Evolutionary conservation across 2,113 vertebrate genomes (phyloP), one percentile per base, ranked within the genome.

Genomic region (Prunella himalayana): DNA sequence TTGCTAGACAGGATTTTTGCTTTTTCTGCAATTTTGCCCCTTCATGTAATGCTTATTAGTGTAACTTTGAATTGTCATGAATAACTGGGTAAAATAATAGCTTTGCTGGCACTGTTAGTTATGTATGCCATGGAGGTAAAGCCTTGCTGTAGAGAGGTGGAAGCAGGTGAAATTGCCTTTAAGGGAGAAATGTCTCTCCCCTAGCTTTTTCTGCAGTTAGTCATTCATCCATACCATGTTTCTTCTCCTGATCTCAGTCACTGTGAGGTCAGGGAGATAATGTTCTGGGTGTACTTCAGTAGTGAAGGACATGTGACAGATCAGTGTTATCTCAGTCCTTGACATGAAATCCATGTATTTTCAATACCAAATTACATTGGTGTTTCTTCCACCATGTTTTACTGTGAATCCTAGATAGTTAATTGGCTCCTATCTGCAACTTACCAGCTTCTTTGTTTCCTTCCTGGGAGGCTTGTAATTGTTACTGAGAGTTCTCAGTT

Each of bases 181-280:
- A 12, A 64, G 33, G 11, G 21, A 27, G 41, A 69, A 45, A 25
- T 33, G 7, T 61, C 47, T 66, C 6, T 83, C 24, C 18, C 9
- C 10, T 33, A 33, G 21, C 9, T 61, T 66, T 63, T 78, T 42
- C 39, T 82, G 39, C 21, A 50, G 2, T 84, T 78, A 66, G 44
- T 70, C 17, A 39, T 59, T 73, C 70, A 77, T 86, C 37, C 3
- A 2, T 66, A 35, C 10, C 6, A 2, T 17, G 13, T 68, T 51
- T 64, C 18, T 84, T 88, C 15, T 60, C 23, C 16, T 71, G 3
- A 31, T 63, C 18, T 80, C 68, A 25, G 11, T 81, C 60, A 33
- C 11, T 1, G 0, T 5, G 6, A n/a, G 47, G 19, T 51, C 4
- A 1, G 39, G 47, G 20, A 4, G 8, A 20, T 63, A 18, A 51